Evolutionary conservation across 2,113 vertebrate species (phyloP), one percentile per base, ranked within the genome.

Genomic region (Rhinogobius similis): DNA sequence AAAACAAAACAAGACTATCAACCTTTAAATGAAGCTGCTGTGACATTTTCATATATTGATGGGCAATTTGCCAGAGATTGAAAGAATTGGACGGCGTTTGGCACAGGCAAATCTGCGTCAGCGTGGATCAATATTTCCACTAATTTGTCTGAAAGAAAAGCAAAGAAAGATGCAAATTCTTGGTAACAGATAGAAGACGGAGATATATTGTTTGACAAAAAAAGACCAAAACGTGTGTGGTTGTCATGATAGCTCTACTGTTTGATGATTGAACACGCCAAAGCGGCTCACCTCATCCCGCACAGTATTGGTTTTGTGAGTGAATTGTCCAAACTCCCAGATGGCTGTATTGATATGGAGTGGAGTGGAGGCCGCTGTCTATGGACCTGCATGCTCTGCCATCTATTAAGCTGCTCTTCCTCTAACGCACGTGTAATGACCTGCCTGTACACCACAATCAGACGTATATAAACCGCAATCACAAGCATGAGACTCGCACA

Each of bases 291-390:
- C 74, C 83, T 89, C 79, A 88, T 91, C 81, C 82, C 80, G 84
- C 82, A 13, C 75, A 79, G 81, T 88, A 92, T 92, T 90, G 90
- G 89, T 84, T 90, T 89, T 88, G 86, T 89, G 82, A 90, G 88
- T 89, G 87, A 90, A 91, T 87, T 86, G 90, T 84, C 50, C 85
- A 82, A 81, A 83, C 86, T 87, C 84, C 83, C 88, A 82, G 88
- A 77, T 88, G 89, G 78, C 80, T 73, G 29, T 90, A 91, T 91
- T 81, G 90, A 92, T 83, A 76, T 26, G 61, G 62, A 62, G 10
- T 16, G 14, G 72, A 64, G 68, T 62, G 81, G 61, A 68, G 69
- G 62, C 56, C 77, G 18, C 72, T 63, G 75, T 85, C 79, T 80
- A 78, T 4, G 3, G 78, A 79, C 75, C 65, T 88, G 89, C 89